Evolutionary conservation across 2,888 invertebrate species (phyloP).

Genomic region (Drosophila paramelanica): DNA sequence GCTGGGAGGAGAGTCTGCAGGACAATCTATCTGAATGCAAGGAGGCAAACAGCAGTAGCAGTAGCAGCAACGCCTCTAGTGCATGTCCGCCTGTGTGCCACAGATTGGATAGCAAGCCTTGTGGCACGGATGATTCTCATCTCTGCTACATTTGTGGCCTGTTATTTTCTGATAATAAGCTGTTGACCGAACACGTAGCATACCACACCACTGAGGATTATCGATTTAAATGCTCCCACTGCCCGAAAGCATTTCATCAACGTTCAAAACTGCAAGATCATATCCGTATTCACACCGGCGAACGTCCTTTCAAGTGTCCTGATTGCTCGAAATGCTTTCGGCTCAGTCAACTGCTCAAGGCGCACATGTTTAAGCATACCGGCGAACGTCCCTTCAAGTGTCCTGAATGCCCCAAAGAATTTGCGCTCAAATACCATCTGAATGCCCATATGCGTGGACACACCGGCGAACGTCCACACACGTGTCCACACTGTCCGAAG

Average conservation of each 20-base stretch:
- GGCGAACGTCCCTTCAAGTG: slow-evolving; percentile 7
- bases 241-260: slow-evolving; percentile 38
- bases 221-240: slow-evolving; percentile 38
- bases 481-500: slow-evolving; percentile 3
- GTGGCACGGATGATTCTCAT: not conserved
- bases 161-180: not conserved
- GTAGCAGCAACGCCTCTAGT: too few species aligned
- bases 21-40: too few species aligned
- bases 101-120: too few species aligned
- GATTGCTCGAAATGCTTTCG: slow-evolving; percentile 1
- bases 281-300: not conserved
- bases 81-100: too few species aligned
- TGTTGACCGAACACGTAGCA: not conserved
- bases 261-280: slow-evolving; percentile 3
- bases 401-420: not conserved
- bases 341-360: not conserved
- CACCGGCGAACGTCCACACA: not conserved
- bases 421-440: not conserved
- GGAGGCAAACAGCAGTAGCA: too few species aligned
- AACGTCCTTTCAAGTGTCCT: slow-evolving; percentile 3
- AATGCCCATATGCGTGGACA: slow-evolving; percentile 5
- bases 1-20: not conserved
- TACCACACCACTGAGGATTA: slow-evolving; percentile 2
- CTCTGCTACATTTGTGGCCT: slow-evolving; percentile 2
- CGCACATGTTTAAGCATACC: not conserved